Evolutionary conservation across 2,797 vertebrate species (phyloP).

Genomic region (Pagetopsis macropterus): DNA sequence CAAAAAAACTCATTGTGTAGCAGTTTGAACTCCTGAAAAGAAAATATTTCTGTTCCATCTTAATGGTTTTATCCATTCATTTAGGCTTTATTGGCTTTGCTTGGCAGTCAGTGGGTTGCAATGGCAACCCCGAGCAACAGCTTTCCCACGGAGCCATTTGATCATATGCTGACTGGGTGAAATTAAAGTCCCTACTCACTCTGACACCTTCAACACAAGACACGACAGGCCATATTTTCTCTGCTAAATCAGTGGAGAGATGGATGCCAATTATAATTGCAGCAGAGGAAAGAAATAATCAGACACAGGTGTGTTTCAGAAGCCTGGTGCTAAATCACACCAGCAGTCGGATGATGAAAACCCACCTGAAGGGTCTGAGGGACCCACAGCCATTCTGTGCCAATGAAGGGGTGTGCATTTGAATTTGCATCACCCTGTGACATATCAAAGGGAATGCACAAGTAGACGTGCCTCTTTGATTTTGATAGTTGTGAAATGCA

Average conservation of each 20-base stretch:
- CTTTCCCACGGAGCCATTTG: constrained; percentile 73
- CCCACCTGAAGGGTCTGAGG: constrained; percentile 55
- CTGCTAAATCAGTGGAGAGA: constrained; percentile 63
- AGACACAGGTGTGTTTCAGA: constrained; percentile 61
- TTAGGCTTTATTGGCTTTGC: constrained; percentile 74
- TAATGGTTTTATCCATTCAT: constrained; percentile 77
- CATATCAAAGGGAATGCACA: constrained; percentile 76
- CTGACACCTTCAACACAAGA: constrained; percentile 76
- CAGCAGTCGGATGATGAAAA: constrained; percentile 68
- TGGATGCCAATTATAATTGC: constrained; percentile 66
- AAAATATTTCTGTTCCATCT: constrained; percentile 64
- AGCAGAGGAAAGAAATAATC: constrained; percentile 24
- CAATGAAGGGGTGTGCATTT: constrained; percentile 61
- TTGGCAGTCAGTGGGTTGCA: constrained; percentile 63
- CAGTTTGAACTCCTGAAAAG: constrained; percentile 52
- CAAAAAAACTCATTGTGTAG: constrained; percentile 46
- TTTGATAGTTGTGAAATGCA: constrained; percentile 63
- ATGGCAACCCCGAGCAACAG: constrained; percentile 68
- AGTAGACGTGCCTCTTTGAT: constrained; percentile 70
- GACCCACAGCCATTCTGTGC: constrained; percentile 64
- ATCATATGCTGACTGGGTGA: constrained; percentile 72
- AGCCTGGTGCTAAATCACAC: constrained; percentile 62
- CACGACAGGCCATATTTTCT: constrained; percentile 67
- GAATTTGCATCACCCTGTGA: constrained; percentile 73
- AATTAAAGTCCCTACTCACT: constrained; percentile 71